Conservation (phyloP, 2,113 vertebrate genomes). For the Hepsetus odoe region DNA sequence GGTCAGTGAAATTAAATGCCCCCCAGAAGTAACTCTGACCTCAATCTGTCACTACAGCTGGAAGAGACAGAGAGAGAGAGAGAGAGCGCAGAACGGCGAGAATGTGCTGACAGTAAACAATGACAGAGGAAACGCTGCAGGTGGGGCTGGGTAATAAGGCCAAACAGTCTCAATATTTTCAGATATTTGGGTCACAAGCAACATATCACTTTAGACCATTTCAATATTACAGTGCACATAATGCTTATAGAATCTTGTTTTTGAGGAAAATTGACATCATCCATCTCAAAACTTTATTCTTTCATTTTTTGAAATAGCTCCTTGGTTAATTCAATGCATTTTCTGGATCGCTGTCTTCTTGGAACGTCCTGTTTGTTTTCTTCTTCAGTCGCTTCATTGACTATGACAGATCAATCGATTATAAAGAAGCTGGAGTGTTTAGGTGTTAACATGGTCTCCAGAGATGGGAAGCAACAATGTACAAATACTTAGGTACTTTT, state of each 20-base stretch:
- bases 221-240: neutral
- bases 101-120: constrained; percentile 9
- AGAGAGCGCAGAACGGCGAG: neutral
- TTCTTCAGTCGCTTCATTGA: too few species aligned
- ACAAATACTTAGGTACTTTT: too few species aligned
- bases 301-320: too few species aligned
- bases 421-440: too few species aligned
- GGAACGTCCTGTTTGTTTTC: too few species aligned
- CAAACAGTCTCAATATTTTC: neutral
- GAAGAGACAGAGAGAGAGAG: constrained; percentile 15
- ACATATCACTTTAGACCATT: neutral
- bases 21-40: constrained; percentile 66
- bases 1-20: constrained; percentile 75
- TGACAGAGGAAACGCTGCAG: neutral
- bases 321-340: too few species aligned
- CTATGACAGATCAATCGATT: too few species aligned
- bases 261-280: too few species aligned
- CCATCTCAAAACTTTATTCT: too few species aligned
- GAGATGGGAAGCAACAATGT: too few species aligned
- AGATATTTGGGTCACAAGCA: neutral
- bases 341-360: too few species aligned
- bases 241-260: neutral
- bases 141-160: neutral
- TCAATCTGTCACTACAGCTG: constrained; percentile 73
- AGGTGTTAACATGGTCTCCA: too few species aligned